Evolutionary conservation across 1,140 invertebrate genomes (phyloP), one percentile per base, ranked within the genome.

Genomic region (Camponotus floridanus): DNA sequence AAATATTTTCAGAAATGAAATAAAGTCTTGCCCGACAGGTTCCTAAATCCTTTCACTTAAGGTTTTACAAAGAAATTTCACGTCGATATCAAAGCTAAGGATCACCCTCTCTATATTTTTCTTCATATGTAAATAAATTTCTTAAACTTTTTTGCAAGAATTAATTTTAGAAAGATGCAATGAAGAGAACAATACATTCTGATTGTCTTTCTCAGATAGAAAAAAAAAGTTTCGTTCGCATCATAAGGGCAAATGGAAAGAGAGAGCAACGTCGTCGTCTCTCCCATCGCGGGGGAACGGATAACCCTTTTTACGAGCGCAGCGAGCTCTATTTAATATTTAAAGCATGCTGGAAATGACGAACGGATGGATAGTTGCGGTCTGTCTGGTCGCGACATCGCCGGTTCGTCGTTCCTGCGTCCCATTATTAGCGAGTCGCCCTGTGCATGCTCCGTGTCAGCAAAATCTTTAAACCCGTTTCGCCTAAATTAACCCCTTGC

Each of bases 1-100:
- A 94, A 85, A 95, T 95, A 95, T 95, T 95, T 95, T 95, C 93
- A 92, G 93, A 94, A 91, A 94, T 94, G 91, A 93, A 94, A 95
- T 94, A 94, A 94, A 94, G 90, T 91, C 91, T 92, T 92, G 89
- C 89, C 91, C 91, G 91, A 94, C 91, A 92, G 88, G 88, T 94
- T 94, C 90, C 85, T 92, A 91, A 90, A 84, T 84, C 62, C 57
- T 48, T 80, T 59, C 62, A 61, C 55, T 83, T 59, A 42, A 67
- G 33, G 73, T 31, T 68, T 84, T 45, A 39, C 48, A 48, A 64
- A 71, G 57, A 42, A 9, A 1, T 67, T 51, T 51, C 11, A 33
- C 39, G 1, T 9, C 13, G 11, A 67, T 51, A 51, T 65, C 11
- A 68, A 57, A 45, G 3, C n/a, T 21, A 71, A 9, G 59, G 59